phyloP scores from a whole-genome alignment of 2,888 invertebrate species.

The Embidobia sp. region DNA sequence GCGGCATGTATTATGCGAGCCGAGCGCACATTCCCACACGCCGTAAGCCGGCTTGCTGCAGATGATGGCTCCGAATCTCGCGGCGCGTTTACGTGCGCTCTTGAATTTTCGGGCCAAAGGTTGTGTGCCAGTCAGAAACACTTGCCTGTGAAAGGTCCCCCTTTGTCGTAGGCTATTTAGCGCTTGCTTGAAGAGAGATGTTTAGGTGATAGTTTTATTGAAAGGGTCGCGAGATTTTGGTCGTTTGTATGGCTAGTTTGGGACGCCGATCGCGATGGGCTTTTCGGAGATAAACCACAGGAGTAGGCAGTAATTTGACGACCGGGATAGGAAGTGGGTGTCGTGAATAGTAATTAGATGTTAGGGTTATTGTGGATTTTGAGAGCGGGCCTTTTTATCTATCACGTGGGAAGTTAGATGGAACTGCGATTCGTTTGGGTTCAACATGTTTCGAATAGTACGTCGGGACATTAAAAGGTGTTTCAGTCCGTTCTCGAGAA shows the following conservation, averaged over 20 bases:
- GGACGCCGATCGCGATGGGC: conserved; percentile 20
- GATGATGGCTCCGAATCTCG: conserved; percentile 26
- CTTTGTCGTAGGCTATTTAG: conserved; percentile 19
- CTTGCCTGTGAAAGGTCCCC: conserved; percentile 13
- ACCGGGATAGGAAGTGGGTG: conserved; percentile 25
- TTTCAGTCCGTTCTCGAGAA: no score
- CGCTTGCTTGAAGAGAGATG: not conserved
- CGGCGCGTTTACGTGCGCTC: conserved; percentile 31
- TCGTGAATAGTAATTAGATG: conserved; percentile 39
- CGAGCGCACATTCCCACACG: conserved; percentile 64
- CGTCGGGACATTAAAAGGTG: not conserved
- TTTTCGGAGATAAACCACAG: conserved; percentile 3
- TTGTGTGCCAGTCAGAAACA: conserved; percentile 33
- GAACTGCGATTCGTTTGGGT: not conserved
- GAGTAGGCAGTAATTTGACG: not conserved
- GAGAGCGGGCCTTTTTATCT: not conserved
- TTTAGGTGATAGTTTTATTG: conserved; percentile 37
- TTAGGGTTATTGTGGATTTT: conserved; percentile 16
- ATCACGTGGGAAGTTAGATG: not conserved
- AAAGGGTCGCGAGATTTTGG: conserved; percentile 15
- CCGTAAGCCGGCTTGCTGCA: conserved; percentile 10
- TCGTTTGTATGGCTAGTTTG: conserved; percentile 9
- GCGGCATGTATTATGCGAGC: conserved; percentile 61
- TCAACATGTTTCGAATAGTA: no score
- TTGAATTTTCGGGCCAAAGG: conserved; percentile 35